Evolutionary conservation across 1,140 invertebrate genomes (phyloP), one percentile per base, ranked within the genome.

Genomic region (Orussus abietinus): DNA sequence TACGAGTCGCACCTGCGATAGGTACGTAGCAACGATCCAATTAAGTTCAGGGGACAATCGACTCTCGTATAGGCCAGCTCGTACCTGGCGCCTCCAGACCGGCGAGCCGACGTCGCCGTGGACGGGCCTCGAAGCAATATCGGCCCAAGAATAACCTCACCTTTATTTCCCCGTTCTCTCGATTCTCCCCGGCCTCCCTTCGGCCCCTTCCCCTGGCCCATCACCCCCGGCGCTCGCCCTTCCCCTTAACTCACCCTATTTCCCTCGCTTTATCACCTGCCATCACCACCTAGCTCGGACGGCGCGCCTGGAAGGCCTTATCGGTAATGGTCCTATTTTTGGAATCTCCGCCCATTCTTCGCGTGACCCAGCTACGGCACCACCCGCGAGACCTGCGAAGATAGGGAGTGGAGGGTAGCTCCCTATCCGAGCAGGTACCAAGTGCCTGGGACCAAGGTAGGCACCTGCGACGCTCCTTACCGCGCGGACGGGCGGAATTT

Each of bases 301-400:
- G 57, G 56, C 55, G 57, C 53, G 60, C 49, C 61, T 52, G 41
- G 28, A 55, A 55, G 57, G 58, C 51, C 67, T 70, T 72, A 72
- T 72, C 69, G 60, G 57, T 70, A 69, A 69, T 66, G 62, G 55
- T 70, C 64, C 65, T 72, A 70, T 72, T 72, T 72, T 72, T 67
- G 66, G 67, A 72, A 59, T 72, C 69, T 61, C 66, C 67, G 59
- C 69, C 69, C 64, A 69, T 69, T 68, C 56, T 67, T 72, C 59
- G 69, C 69, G 67, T 72, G 67, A 66, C 63, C 64, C 55, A 66
- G 52, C 64, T 57, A 56, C 38, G n/a, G n/a, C n/a, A n/a, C n/a
- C n/a, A n/a, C n/a, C n/a, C n/a, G n/a, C n/a, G n/a, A n/a, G n/a
- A n/a, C n/a, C n/a, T n/a, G n/a, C n/a, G n/a, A n/a, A n/a, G n/a